Evolutionary conservation across 2,797 vertebrate species (phyloP), one percentile per base, ranked within the genome.

Genomic region (Tadarida brasiliensis): DNA sequence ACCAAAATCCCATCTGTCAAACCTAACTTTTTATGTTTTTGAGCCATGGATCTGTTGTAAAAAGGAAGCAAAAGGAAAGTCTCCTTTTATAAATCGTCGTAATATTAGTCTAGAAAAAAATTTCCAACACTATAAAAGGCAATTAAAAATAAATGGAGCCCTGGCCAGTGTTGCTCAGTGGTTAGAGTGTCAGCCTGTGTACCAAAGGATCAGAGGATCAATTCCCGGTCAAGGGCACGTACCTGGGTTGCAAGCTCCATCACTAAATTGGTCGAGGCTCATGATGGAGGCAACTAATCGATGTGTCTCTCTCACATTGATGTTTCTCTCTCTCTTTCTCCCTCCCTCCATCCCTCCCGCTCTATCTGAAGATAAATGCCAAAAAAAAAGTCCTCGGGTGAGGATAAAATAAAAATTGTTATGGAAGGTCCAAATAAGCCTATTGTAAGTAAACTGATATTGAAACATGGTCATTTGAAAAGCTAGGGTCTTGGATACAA

Each of bases 81-180:
- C 22, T 57, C 59, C 49, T 87, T 81, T 93, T 81, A 87, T 81
- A 93, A 93, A 73, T 2, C 82, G 22, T 87, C 39, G 39, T 30
- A 87, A 80, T 3, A 71, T 51, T 49, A 44, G 56, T 49, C n/a
- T 51, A 68, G 61, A 26, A 30, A 89, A 59, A 61, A 77, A 51
- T 12, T 78, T 78, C 63, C 54, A 85, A 59, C n/a, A 80, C n/a
- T 28, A 74, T 22, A 81, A 89, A 94, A 73, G 24, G 19, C 49
- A 87, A 49, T 49, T 57, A 91, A 87, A 87, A 86, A 80, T 73
- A 57, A 54, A 71, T 24, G 39, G 59, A 26, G 26, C 59, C 82
- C 39, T 44, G 39, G 39, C 39, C 39, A 44, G 39, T 44, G 39
- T 44, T 44, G 39, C 39, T 44, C 39, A 44, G 39, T 44, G 39